These are phyloP conservation scores for Dryas iulia DNA, from an alignment of 1,140 invertebrate genomes.

Conservation along the genomic window DNA sequence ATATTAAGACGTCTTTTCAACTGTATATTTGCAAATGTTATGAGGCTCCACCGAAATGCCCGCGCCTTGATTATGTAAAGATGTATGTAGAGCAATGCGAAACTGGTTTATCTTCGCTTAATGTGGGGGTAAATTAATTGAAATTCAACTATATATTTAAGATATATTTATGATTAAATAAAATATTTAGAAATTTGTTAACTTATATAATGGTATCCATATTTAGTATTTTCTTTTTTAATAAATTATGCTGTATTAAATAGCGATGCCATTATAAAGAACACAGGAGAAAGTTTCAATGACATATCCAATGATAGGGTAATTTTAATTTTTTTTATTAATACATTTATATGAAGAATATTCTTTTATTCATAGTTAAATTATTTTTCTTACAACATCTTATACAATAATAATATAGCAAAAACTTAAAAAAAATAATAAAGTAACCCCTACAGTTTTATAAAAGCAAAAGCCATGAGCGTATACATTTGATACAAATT, in stretches of 20 bases:
- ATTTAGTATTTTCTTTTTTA: no score
- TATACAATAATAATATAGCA: background rate
- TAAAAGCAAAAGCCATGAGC: background rate
- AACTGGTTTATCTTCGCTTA: slow-evolving; percentile 24
- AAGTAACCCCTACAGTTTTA: background rate
- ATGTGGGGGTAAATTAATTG: slow-evolving; percentile 1
- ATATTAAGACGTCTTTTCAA: slow-evolving; percentile 17
- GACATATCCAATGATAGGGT: no score
- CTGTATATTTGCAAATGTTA: slow-evolving; percentile 6
- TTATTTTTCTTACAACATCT: no score
- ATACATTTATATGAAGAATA: no score
- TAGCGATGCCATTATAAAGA: no score
- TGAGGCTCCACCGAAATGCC: slow-evolving; percentile 1
- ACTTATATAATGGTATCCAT: no score
- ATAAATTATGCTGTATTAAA: no score
- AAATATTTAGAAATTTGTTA: no score
- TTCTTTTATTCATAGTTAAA: no score
- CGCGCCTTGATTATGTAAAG: slow-evolving; percentile 25
- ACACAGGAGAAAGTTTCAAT: no score
- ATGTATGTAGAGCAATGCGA: slow-evolving; percentile 22
- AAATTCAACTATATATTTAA: background rate
- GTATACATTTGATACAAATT: background rate
- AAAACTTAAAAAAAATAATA: background rate
- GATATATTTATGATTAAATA: background rate
- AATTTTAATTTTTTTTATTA: no score